Percentiles rank a stretch among this genome's conserved stretches.
These are phyloP conservation scores for Drosophila paulistorum DNA, from an alignment of 1,140 invertebrate species.

Conservation along the genomic window DNA sequence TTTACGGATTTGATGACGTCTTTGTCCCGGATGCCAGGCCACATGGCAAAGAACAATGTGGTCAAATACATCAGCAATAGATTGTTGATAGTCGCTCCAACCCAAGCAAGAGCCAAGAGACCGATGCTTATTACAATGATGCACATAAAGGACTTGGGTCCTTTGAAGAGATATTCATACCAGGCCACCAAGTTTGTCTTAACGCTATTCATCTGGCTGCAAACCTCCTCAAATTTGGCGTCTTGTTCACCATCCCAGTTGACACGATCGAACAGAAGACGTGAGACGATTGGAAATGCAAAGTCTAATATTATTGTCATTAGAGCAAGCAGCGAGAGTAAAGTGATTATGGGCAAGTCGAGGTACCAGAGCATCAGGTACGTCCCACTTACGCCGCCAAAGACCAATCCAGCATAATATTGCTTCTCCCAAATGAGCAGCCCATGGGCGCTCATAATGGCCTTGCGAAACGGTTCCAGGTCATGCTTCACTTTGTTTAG, in stretches of 20 bases:
- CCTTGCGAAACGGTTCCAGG: slow-evolving; percentile 92
- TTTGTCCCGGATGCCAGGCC: slow-evolving; percentile 85
- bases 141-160: slow-evolving; percentile 86
- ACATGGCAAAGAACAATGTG: slow-evolving; percentile 83
- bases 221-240: slow-evolving; percentile 89
- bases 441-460: slow-evolving; percentile 88
- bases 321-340: slow-evolving; percentile 89
- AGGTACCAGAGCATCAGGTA: slow-evolving; percentile 91
- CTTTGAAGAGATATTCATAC: slow-evolving; percentile 75
- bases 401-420: slow-evolving; percentile 90
- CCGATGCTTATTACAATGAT: slow-evolving; percentile 87
- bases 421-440: slow-evolving; percentile 92
- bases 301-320: slow-evolving; percentile 90
- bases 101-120: slow-evolving; percentile 89
- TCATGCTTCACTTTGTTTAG: slow-evolving; percentile 89
- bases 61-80: slow-evolving; percentile 90
- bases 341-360: slow-evolving; percentile 91
- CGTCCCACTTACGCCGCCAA: slow-evolving; percentile 87
- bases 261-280: slow-evolving; percentile 86
- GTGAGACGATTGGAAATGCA: slow-evolving; percentile 89
- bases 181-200: slow-evolving; percentile 49
- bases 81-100: slow-evolving; percentile 92
- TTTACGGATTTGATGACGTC: slow-evolving; percentile 70
- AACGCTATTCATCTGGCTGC: slow-evolving; percentile 61
- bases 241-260: slow-evolving; percentile 92